Conservation (phyloP, 2,797 vertebrate species). For the Syngnathus acus region DNA sequence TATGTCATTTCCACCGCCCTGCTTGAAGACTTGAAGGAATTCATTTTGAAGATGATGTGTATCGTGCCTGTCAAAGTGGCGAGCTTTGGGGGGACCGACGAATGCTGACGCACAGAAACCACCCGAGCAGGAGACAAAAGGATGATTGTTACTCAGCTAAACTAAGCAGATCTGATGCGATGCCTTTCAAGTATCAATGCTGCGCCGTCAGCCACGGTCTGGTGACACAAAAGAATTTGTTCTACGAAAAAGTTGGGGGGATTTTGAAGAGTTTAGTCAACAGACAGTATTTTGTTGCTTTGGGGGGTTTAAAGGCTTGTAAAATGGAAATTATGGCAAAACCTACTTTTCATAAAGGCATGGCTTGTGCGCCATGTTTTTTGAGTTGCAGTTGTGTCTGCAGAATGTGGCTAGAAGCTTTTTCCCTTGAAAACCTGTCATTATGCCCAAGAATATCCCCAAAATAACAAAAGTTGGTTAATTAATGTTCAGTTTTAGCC, state of each 20-base stretch:
- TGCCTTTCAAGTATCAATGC: conserved; percentile 6
- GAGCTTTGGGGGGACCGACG: neutral
- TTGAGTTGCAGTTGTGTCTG: neutral
- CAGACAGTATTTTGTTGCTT: neutral
- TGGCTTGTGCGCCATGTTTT: neutral
- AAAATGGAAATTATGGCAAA: neutral
- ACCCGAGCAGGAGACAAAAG: neutral
- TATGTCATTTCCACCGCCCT: neutral
- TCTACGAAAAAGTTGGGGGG: neutral
- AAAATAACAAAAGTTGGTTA: neutral
- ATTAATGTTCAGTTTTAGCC: neutral
- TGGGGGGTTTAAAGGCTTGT: neutral
- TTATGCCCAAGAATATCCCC: neutral
- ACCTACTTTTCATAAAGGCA: neutral
- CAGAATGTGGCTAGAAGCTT: neutral
- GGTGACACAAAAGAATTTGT: conserved; percentile 2
- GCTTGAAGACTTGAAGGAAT: neutral
- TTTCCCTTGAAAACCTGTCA: neutral
- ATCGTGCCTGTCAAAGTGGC: neutral
- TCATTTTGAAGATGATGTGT: conserved; percentile 1
- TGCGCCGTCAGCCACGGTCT: neutral
- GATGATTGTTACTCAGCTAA: conserved; percentile 5
- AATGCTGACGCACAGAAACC: neutral
- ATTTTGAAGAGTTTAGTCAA: neutral
- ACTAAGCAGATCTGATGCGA: conserved; percentile 9